Conservation (phyloP, 2,113 vertebrate species). For the Pelecanus crispus region DNA sequence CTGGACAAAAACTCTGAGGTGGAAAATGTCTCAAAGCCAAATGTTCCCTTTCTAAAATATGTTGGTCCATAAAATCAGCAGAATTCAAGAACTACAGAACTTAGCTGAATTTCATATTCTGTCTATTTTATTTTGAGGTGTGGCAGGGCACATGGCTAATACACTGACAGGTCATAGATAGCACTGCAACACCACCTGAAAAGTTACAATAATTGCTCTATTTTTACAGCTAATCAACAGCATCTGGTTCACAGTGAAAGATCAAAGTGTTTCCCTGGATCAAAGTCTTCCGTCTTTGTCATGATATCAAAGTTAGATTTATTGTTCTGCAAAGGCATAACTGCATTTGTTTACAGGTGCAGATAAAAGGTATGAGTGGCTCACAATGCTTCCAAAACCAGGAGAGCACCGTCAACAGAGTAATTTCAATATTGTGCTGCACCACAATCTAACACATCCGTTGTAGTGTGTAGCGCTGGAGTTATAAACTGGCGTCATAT, state of each 20-base stretch:
- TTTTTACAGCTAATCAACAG: slow-evolving; percentile 26
- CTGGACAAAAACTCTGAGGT: not conserved
- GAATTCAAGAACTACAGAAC: not conserved
- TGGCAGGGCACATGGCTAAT: not conserved
- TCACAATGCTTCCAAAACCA: not conserved
- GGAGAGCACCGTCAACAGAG: not conserved
- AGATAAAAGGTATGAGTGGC: not conserved
- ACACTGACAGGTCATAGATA: not conserved
- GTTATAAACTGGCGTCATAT: not conserved
- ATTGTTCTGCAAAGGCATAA: not conserved
- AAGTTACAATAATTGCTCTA: not conserved
- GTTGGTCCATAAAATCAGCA: not conserved
- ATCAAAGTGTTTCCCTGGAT: slow-evolving; percentile 17
- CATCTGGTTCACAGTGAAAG: not conserved
- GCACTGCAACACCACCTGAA: not conserved
- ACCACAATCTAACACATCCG: not conserved
- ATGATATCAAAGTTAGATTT: not conserved
- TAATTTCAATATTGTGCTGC: fast-evolving
- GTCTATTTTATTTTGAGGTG: not conserved
- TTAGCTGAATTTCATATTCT: not conserved
- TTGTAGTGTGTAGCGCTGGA: too few species aligned
- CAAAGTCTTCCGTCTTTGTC: slow-evolving; percentile 22
- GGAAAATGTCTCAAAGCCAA: not conserved
- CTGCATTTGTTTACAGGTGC: not conserved
- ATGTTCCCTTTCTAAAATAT: not conserved